Evolutionary conservation across 2,888 invertebrate species (phyloP), one percentile per base, ranked within the genome.

Genomic region (Dichetophora obliterata): DNA sequence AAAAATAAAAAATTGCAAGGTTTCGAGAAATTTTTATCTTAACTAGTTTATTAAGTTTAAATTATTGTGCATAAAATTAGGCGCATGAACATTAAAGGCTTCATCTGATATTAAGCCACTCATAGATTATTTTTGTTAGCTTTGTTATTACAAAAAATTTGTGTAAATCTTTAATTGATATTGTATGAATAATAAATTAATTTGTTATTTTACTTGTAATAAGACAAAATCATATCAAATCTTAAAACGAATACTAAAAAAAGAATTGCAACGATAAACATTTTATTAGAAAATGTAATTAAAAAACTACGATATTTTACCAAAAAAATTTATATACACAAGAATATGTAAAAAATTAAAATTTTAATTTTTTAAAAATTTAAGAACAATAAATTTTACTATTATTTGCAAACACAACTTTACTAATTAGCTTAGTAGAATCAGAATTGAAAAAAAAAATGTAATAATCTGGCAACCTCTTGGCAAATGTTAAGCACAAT

Each of bases 401-500:
- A 16, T 59, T 59, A 22, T 22, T 59, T 59, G 24, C 57, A 43
- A 43, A 43, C 11, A 43, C 11, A 43, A 43, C 14, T 43, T 43
- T 43, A 14, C n/a, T n/a, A n/a, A n/a, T 43, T 43, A 11, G 43
- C 43, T 43, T 43, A 43, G 43, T 43, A 43, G 43, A 43, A 11
- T 11, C 11, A 43, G 11, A 43, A 43, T 43, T 27, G 27, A 59
- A 19, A 31, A 31, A 31, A 59, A 24, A 34, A 66, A 19, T 59
- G 22, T 70, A 71, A 34, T 24, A 63, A 73, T 73, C 48, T 61
- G 73, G 63, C 73, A 74, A 74, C 66, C 71, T 61, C 50, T 75
- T 77, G 81, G 82, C 79, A 85, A 84, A 84, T 85, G 88, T 87
- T 88, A 85, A 88, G 88, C 88, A 88, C 88, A 88, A 88, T 88